phyloP scores from a whole-genome alignment of 2,797 vertebrate species.

The Percopsis omiscomaycus region DNA sequence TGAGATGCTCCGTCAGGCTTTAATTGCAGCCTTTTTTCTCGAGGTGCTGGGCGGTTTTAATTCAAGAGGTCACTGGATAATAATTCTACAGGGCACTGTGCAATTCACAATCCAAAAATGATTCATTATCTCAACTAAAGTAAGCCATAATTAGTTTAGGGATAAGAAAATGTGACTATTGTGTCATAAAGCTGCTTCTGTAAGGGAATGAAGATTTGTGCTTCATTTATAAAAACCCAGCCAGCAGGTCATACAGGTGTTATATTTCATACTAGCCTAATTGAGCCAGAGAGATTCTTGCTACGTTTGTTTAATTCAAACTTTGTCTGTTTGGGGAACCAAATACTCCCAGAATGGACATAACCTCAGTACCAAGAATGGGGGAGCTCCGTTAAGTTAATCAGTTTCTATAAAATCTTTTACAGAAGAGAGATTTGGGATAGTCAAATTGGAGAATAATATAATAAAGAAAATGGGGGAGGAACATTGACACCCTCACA shows the following conservation, averaged over 20 bases:
- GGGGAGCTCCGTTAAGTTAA: constrained; percentile 18
- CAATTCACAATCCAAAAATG: constrained; percentile 16
- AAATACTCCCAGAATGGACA: constrained; percentile 6
- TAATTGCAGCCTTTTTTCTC: constrained; percentile 21
- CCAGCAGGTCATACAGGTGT: constrained; percentile 7
- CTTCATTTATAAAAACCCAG: neutral
- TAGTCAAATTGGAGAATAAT: no score
- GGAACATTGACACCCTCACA: no score
- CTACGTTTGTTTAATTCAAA: constrained; percentile 23
- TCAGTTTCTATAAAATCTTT: constrained; percentile 5
- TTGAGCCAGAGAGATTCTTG: constrained; percentile 26
- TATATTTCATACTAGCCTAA: constrained; percentile 17
- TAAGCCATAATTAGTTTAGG: neutral
- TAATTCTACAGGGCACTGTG: constrained; percentile 25
- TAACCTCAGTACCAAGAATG: constrained; percentile 8
- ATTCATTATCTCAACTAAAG: neutral
- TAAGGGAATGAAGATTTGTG: constrained; percentile 3
- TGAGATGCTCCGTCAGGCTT: constrained; percentile 30
- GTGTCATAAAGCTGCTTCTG: neutral
- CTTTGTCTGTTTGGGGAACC: constrained; percentile 1
- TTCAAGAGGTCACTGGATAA: constrained; percentile 38
- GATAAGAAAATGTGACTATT: neutral
- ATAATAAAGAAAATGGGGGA: no score
- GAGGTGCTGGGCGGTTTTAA: constrained; percentile 20
- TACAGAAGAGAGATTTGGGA: neutral